phyloP scores from a whole-genome alignment of 2,113 vertebrate species.

The Glaucidium brasilianum region DNA sequence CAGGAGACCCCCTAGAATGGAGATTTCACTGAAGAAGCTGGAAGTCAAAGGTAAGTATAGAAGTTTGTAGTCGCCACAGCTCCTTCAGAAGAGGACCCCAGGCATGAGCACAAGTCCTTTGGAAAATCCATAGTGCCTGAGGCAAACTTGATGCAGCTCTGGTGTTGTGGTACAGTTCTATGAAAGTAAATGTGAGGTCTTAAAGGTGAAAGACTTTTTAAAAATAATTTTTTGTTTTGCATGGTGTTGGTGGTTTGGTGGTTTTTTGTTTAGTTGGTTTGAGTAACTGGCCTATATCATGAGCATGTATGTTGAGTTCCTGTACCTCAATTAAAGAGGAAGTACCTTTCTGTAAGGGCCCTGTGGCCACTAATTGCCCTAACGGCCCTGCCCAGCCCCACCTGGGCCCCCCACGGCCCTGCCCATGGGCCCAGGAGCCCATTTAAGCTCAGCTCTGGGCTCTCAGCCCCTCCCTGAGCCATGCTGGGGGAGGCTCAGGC shows the following conservation, averaged over 20 bases:
- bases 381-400: neutral
- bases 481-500: accelerated
- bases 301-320: neutral
- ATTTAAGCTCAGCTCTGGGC: neutral
- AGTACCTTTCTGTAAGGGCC: neutral
- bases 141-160: neutral
- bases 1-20: neutral
- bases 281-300: neutral
- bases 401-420: neutral
- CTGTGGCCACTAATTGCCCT: neutral
- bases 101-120: neutral
- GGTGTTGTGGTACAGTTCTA: neutral
- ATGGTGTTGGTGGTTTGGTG: neutral
- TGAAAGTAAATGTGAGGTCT: neutral
- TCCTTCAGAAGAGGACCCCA: neutral
- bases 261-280: neutral
- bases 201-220: neutral
- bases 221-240: neutral
- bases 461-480: neutral
- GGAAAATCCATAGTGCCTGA: neutral
- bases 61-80: neutral
- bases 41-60: neutral
- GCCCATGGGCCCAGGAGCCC: neutral
- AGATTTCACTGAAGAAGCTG: neutral
- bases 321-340: neutral